Evolutionary conservation across 2,888 invertebrate species (phyloP).

Genomic region (Stenodera caucasica): DNA sequence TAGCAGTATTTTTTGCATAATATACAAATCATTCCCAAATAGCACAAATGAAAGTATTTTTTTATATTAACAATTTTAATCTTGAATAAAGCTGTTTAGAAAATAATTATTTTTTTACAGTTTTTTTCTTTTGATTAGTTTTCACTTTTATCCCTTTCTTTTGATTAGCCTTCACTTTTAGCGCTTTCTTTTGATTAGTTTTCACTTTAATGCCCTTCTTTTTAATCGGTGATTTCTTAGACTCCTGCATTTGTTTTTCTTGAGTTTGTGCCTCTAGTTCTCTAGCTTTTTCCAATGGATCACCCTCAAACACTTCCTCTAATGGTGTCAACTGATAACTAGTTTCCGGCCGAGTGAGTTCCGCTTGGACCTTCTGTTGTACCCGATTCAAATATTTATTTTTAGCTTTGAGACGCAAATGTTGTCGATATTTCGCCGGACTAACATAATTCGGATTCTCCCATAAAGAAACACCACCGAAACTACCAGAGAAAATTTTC

Average conservation of each 20-base stretch:
- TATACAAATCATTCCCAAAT: conserved; percentile 6
- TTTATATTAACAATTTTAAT: conserved; percentile 8
- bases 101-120: conserved; percentile 5
- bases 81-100: not conserved
- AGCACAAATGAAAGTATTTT: not conserved
- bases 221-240: not conserved
- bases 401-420: conserved; percentile 48
- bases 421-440: conserved; percentile 81
- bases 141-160: too few relatives aligned
- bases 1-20: not conserved
- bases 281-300: conserved; percentile 64
- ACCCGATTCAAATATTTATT: conserved; percentile 74
- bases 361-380: conserved; percentile 76
- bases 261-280: conserved; percentile 49
- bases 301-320: conserved; percentile 71
- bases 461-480: conserved; percentile 90
- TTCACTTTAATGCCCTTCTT: conserved; percentile 14
- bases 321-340: conserved; percentile 74
- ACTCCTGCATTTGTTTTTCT: conserved; percentile 34
- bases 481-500: conserved; percentile 93
- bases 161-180: too few relatives aligned
- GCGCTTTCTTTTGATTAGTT: conserved; percentile 10
- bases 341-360: conserved; percentile 71
- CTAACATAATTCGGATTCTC: conserved; percentile 90
- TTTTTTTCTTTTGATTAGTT: conserved; percentile 14